A percentile compares a stretch with the other conserved stretches of the same genome.
Conservation (phyloP, 2,888 invertebrate species). For the Adelognathus sp. region DNA sequence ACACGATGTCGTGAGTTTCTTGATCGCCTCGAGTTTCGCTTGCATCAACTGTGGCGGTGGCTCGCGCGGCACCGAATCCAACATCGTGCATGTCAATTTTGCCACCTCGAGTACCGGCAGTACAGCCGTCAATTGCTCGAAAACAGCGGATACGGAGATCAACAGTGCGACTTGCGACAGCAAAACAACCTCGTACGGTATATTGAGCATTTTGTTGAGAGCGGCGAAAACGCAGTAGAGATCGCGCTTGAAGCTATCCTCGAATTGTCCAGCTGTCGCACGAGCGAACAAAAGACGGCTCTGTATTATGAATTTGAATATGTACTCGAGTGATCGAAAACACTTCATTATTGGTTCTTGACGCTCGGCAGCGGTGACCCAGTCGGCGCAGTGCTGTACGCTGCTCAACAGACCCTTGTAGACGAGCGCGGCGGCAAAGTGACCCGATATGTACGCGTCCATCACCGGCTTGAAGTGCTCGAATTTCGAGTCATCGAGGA, state of each 20-base stretch:
- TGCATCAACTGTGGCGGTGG: slow-evolving; percentile 87
- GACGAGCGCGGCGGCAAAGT: slow-evolving; percentile 96
- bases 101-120: slow-evolving; percentile 90
- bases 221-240: slow-evolving; percentile 91
- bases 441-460: slow-evolving; percentile 96
- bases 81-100: slow-evolving; percentile 89
- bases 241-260: slow-evolving; percentile 92
- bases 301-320: slow-evolving; percentile 95
- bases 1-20: slow-evolving; percentile 89
- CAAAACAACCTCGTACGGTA: slow-evolving; percentile 88
- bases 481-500: slow-evolving; percentile 94
- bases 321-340: slow-evolving; percentile 94
- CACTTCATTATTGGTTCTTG: slow-evolving; percentile 95
- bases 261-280: slow-evolving; percentile 94
- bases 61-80: slow-evolving; percentile 89
- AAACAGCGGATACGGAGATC: slow-evolving; percentile 91
- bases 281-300: slow-evolving; percentile 92
- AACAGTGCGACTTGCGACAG: slow-evolving; percentile 92
- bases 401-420: slow-evolving; percentile 95
- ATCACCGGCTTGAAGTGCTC: slow-evolving; percentile 97
- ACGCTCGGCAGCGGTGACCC: slow-evolving; percentile 92
- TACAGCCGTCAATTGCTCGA: slow-evolving; percentile 90
- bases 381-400: slow-evolving; percentile 94
- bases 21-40: slow-evolving; percentile 91
- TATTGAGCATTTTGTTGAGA: slow-evolving; percentile 89